Conservation (phyloP, 2,797 vertebrate genomes). For the Lepilemur ruficaudatus region DNA sequence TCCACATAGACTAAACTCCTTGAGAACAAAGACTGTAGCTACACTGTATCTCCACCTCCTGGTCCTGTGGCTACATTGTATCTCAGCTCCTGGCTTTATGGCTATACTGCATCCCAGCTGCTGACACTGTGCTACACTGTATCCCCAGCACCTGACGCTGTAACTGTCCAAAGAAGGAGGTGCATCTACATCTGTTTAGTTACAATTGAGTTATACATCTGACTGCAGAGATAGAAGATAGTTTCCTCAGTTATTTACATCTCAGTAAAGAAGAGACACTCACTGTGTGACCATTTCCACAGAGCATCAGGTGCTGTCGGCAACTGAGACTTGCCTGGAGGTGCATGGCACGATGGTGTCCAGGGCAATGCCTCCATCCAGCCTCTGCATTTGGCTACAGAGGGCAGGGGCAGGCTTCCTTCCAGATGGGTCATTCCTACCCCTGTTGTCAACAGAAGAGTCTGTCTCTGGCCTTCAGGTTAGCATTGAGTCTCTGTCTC, state of each 20-base stretch:
- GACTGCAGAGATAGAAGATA: neutral
- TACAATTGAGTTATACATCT: neutral
- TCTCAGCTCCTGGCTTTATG: neutral
- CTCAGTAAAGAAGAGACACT: neutral
- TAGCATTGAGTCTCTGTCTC: neutral
- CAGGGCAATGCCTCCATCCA: neutral
- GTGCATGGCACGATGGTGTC: neutral
- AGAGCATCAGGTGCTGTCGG: neutral
- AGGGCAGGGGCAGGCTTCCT: neutral
- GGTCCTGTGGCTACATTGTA: neutral
- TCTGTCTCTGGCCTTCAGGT: neutral
- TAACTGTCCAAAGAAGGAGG: too few relatives aligned
- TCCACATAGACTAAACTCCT: neutral
- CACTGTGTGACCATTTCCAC: accelerated
- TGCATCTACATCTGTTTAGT: accelerated
- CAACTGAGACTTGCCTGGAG: accelerated
- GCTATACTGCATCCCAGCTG: neutral
- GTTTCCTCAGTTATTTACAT: neutral
- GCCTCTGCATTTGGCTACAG: neutral
- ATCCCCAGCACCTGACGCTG: neutral
- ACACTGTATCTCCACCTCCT: too few relatives aligned
- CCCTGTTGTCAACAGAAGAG: neutral
- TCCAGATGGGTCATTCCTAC: too few relatives aligned
- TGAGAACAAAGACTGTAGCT: accelerated
- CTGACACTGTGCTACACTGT: neutral